Conservation (phyloP, 1,140 invertebrate genomes). For the Goniozus legneri region DNA sequence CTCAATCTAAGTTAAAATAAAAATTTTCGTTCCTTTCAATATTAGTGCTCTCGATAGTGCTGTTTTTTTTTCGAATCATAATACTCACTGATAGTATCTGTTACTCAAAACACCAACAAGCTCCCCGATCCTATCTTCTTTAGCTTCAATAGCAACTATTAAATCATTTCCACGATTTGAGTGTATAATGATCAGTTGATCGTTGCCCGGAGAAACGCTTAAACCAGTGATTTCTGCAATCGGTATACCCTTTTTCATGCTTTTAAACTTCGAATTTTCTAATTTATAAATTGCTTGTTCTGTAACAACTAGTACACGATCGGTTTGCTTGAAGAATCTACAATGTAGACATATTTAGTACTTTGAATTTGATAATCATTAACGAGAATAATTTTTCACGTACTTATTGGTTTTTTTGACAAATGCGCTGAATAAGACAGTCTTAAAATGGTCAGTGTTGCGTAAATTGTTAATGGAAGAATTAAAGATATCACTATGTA, state of each 20-base stretch:
- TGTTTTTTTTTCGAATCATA: not conserved
- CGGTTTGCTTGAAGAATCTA: conserved; percentile 82
- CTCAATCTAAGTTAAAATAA: conserved; percentile 53
- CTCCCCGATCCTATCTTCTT: conserved; percentile 80
- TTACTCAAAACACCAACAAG: conserved; percentile 78
- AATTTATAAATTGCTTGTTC: conserved; percentile 87
- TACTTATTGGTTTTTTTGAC: conserved; percentile 49
- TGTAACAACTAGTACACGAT: conserved; percentile 84
- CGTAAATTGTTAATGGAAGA: conserved; percentile 68
- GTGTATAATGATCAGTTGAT: conserved; percentile 89
- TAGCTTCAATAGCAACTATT: conserved; percentile 64
- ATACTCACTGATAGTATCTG: conserved; percentile 70
- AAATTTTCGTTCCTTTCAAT: conserved; percentile 12
- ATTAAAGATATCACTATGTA: conserved; percentile 67
- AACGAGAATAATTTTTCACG: not conserved
- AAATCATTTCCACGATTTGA: conserved; percentile 87
- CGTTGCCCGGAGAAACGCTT: conserved; percentile 76
- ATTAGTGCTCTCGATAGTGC: not conserved
- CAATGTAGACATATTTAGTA: conserved; percentile 58
- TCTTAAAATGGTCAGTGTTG: conserved; percentile 68
- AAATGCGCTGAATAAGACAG: conserved; percentile 54
- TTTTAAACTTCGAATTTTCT: conserved; percentile 81
- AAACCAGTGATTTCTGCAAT: conserved; percentile 79
- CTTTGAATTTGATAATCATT: too few relatives aligned
- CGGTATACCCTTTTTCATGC: conserved; percentile 77